Evolutionary conservation across 2,113 vertebrate species (phyloP).

Genomic region (Charadrius vociferus): DNA sequence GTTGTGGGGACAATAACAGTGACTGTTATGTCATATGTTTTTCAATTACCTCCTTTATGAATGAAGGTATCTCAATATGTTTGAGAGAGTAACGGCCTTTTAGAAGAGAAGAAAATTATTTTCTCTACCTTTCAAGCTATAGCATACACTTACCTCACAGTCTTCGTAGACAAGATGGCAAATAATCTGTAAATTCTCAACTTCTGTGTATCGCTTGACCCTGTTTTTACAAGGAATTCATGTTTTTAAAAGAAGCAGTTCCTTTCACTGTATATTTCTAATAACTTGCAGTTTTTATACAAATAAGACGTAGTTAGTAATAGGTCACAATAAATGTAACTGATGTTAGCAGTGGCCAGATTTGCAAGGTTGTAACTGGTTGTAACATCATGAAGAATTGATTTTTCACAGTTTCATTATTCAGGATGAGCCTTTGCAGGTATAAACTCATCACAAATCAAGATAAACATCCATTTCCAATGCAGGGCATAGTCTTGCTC

Average conservation of each 20-base stretch:
- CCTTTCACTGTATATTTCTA: not conserved
- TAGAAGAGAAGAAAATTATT: not conserved
- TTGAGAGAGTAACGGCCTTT: not conserved
- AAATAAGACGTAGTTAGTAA: not conserved
- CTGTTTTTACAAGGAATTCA: not conserved
- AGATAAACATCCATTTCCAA: not conserved
- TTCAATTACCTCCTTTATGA: not conserved
- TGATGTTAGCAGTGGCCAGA: not conserved
- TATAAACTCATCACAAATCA: not conserved
- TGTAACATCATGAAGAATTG: not conserved
- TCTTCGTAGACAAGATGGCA: not conserved
- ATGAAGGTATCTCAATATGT: not conserved
- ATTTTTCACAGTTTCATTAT: not conserved
- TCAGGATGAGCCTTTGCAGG: not conserved
- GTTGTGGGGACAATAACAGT: not conserved
- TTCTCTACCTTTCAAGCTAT: not conserved
- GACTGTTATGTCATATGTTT: not conserved
- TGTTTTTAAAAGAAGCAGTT: not conserved
- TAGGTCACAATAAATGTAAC: too few relatives aligned
- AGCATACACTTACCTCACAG: not conserved
- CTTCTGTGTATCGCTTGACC: not conserved
- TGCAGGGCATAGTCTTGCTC: not conserved
- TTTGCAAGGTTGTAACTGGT: not conserved
- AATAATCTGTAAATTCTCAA: not conserved
- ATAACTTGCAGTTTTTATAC: not conserved